Percentiles rank a stretch among this genome's conserved stretches.
Conservation (phyloP, 2,797 vertebrate genomes). For the Intellagama lesueurii region DNA sequence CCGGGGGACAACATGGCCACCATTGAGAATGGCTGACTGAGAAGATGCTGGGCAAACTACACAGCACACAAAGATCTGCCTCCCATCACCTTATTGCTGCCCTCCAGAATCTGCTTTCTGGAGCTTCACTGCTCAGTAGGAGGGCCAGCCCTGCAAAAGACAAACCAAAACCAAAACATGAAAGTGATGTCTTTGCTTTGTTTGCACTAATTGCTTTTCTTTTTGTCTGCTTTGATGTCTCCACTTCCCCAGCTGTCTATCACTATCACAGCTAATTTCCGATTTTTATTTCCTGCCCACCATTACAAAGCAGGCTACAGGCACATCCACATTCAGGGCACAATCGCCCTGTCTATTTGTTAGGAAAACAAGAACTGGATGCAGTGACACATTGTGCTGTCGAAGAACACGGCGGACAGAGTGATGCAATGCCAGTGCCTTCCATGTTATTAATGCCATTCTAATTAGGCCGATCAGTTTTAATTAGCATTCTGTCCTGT, state of each 20-base stretch:
- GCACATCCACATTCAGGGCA: neutral
- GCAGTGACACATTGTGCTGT: neutral
- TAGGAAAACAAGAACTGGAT: constrained; percentile 15
- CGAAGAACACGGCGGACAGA: constrained; percentile 16
- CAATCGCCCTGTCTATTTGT: accelerated
- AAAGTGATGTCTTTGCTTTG: neutral
- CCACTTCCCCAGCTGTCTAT: neutral
- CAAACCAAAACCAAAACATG: neutral
- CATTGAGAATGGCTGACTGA: too few relatives aligned
- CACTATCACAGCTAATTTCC: constrained; percentile 18
- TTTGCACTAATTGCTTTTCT: constrained; percentile 33
- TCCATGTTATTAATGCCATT: constrained; percentile 74
- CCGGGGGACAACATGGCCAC: too few relatives aligned
- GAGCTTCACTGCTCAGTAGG: neutral
- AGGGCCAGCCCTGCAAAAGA: neutral
- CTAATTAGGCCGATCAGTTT: constrained; percentile 81
- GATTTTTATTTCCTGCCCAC: constrained; percentile 14
- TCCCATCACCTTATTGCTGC: neutral
- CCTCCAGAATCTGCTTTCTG: neutral
- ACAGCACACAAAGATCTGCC: neutral
- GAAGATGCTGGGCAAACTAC: neutral
- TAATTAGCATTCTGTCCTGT: constrained; percentile 79
- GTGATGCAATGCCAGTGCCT: constrained; percentile 55
- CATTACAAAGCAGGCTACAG: neutral
- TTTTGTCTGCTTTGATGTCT: neutral